phyloP scores from a whole-genome alignment of 2,113 vertebrate species.

The Ailurus styani region DNA sequence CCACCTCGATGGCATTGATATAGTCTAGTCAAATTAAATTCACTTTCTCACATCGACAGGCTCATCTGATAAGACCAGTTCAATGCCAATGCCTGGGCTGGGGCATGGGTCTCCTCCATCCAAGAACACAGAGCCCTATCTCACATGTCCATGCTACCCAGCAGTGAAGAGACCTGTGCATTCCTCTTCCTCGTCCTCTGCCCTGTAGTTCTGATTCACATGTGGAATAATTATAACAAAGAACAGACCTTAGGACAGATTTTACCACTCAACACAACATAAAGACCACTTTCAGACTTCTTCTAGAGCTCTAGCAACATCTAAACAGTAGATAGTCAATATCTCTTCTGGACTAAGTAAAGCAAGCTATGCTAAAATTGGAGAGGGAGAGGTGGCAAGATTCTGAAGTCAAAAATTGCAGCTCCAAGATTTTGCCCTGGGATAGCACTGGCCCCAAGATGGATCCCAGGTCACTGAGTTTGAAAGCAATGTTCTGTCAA shows the following conservation, averaged over 20 bases:
- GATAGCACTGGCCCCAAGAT: not conserved
- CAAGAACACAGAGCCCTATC: fast-evolving
- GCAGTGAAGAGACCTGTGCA: not conserved
- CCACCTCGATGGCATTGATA: not conserved
- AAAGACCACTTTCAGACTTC: not conserved
- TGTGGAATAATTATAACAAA: not conserved
- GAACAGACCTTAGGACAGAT: not conserved
- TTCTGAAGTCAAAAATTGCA: not conserved
- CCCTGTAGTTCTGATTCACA: not conserved
- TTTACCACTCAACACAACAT: not conserved
- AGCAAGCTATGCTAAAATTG: not conserved
- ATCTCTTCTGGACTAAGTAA: not conserved
- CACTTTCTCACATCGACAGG: not conserved
- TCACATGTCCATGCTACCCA: fast-evolving
- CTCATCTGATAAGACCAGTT: not conserved
- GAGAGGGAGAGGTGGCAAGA: not conserved
- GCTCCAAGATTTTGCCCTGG: not conserved
- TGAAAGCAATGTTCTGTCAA: not conserved
- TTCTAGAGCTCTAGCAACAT: not conserved
- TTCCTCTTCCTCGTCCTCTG: not conserved
- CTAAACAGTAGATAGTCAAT: not conserved
- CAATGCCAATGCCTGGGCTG: not conserved
- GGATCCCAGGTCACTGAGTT: not conserved
- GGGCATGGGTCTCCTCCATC: not conserved
- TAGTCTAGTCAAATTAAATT: not conserved